Conservation (phyloP, 2,888 invertebrate genomes). For the Eulithis prunata region DNA sequence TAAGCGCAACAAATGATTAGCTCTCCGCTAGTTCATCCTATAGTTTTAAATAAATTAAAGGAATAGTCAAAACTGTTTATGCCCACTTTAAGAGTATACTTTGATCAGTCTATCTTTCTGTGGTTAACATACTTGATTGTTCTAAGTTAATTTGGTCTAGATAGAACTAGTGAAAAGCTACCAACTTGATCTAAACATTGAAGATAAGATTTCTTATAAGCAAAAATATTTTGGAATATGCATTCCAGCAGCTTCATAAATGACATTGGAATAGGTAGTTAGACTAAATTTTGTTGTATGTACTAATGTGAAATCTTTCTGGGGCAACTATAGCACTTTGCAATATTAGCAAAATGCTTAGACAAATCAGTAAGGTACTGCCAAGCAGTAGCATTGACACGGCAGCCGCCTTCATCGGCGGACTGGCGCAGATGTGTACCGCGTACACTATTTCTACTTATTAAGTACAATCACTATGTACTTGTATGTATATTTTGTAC, state of each 20-base stretch:
- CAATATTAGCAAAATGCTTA: conserved; percentile 24
- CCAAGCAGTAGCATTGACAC: conserved; percentile 26
- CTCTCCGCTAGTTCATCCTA: background rate
- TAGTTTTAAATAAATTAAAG: background rate
- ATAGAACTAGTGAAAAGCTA: conserved; percentile 3
- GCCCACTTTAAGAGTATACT: background rate
- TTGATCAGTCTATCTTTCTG: no score
- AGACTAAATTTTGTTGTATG: conserved; percentile 25
- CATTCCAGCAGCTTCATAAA: conserved; percentile 31
- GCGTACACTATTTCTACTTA: conserved; percentile 48
- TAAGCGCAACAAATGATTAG: conserved; percentile 29
- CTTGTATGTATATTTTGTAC: conserved; percentile 51
- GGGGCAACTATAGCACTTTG: conserved; percentile 18
- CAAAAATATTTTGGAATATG: conserved; percentile 28
- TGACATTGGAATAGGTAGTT: conserved; percentile 31
- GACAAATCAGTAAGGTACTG: conserved; percentile 29
- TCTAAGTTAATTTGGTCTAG: background rate
- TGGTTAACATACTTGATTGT: background rate
- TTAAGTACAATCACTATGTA: conserved; percentile 59
- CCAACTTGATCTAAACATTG: conserved; percentile 10
- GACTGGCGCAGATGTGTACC: conserved; percentile 37
- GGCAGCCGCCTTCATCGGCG: conserved; percentile 11
- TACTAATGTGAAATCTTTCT: conserved; percentile 9
- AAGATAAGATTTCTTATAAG: conserved; percentile 22
- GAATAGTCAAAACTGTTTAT: background rate